Evolutionary conservation across 2,888 invertebrate genomes (phyloP).

Genomic region (Ormyrus pomaceus): DNA sequence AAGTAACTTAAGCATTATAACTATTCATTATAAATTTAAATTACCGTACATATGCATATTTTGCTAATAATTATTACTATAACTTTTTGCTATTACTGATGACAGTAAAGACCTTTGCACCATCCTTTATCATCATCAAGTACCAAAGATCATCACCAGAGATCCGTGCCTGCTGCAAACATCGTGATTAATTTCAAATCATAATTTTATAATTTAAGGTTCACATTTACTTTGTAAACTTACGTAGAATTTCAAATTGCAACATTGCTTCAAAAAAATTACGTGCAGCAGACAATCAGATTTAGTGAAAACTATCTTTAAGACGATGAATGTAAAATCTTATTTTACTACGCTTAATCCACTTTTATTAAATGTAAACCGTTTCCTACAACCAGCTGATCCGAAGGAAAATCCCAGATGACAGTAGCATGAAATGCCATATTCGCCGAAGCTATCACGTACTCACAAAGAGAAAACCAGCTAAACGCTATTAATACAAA

Average conservation of each 20-base stretch:
- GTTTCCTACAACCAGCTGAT: slow-evolving; percentile 85
- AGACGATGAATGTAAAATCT: slow-evolving; percentile 56
- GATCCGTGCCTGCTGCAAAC: slow-evolving; percentile 28
- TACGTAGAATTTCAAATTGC: slow-evolving; percentile 21
- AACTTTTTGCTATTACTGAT: slow-evolving; percentile 31
- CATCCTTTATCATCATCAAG: slow-evolving; percentile 40
- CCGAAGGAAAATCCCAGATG: slow-evolving; percentile 90
- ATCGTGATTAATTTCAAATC: slow-evolving; percentile 3
- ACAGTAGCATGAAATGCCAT: slow-evolving; percentile 95
- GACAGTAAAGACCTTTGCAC: slow-evolving; percentile 45
- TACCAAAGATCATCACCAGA: slow-evolving; percentile 42
- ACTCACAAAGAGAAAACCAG: slow-evolving; percentile 95
- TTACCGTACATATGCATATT: slow-evolving; percentile 47
- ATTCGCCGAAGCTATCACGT: slow-evolving; percentile 92
- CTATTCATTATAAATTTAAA: slow-evolving; percentile 34
- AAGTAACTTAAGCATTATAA: slow-evolving; percentile 44
- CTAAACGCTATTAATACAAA: slow-evolving; percentile 85
- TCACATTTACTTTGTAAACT: slow-evolving; percentile 17
- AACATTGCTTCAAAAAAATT: slow-evolving; percentile 59
- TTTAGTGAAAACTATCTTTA: slow-evolving; percentile 56
- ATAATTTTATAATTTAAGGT: slow-evolving; percentile 17
- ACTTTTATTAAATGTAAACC: slow-evolving; percentile 75
- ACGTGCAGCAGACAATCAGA: slow-evolving; percentile 70
- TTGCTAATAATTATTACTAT: slow-evolving; percentile 44
- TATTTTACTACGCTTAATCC: slow-evolving; percentile 66